Evolutionary conservation across 2,113 vertebrate genomes (phyloP).

Genomic region (Labeo rohita): DNA sequence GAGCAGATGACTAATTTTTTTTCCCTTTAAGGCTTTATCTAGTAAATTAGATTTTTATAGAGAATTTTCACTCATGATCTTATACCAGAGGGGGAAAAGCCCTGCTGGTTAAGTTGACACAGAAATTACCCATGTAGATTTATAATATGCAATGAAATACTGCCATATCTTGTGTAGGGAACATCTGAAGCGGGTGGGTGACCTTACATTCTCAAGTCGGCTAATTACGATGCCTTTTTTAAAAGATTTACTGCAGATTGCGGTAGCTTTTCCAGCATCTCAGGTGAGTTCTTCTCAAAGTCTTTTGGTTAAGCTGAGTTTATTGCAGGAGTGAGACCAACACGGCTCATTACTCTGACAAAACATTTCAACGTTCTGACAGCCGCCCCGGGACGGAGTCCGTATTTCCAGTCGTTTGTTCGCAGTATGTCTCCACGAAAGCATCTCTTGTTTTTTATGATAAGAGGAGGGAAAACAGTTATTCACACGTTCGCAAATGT

Average conservation of each 20-base stretch:
- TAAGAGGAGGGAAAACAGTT: background rate
- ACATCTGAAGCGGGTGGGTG: background rate
- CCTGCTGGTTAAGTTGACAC: conserved; percentile 5
- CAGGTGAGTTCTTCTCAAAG: conserved; percentile 5
- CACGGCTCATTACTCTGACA: conserved; percentile 31
- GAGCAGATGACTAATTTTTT: background rate
- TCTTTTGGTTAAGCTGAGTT: conserved; percentile 14
- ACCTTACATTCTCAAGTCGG: background rate
- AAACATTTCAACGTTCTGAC: conserved; percentile 30
- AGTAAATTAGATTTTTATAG: background rate
- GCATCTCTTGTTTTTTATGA: conserved; percentile 28
- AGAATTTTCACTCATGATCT: background rate
- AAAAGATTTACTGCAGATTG: conserved; percentile 13
- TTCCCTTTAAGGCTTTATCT: background rate
- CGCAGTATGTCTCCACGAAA: conserved; percentile 12
- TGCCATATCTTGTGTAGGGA: background rate
- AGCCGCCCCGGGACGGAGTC: conserved; percentile 1
- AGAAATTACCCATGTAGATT: conserved; percentile 19
- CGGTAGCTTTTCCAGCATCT: conserved; percentile 11
- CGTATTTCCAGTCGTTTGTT: background rate
- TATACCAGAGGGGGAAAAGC: background rate
- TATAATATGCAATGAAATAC: conserved; percentile 11
- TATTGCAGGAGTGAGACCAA: conserved; percentile 26
- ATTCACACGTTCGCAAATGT: conserved; percentile 3
- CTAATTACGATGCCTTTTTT: background rate